Percentiles rank a stretch among this genome's conserved stretches.
Evolutionary conservation across 2,797 vertebrate genomes (phyloP).

Genomic region (Cyclopterus lumpus): DNA sequence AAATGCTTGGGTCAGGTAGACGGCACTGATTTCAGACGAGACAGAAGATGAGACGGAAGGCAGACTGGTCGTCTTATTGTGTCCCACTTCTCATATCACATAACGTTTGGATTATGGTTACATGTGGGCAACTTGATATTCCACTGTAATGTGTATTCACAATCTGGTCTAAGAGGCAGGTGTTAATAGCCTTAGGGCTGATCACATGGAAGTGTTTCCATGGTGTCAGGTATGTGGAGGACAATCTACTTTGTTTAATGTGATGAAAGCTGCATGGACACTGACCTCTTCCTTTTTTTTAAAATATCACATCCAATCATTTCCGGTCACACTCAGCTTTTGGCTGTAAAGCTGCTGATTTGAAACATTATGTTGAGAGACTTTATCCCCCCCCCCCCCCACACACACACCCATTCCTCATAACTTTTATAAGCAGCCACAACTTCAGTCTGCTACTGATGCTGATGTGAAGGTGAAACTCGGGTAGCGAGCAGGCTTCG

Average conservation of each 20-base stretch:
- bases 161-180: not conserved
- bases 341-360: not conserved
- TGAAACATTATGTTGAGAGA: not conserved
- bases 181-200: not conserved
- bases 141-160: too few species aligned
- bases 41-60: too few species aligned
- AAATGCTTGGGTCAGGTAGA: constrained; percentile 10
- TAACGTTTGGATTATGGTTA: not conserved
- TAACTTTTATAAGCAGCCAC: not conserved
- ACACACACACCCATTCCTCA: not conserved
- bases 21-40: constrained; percentile 1
- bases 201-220: constrained; percentile 13
- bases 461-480: not conserved
- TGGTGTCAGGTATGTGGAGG: constrained; percentile 2
- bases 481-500: constrained; percentile 1
- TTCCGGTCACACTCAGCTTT: not conserved
- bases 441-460: not conserved
- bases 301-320: not conserved
- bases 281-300: not conserved
- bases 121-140: not conserved
- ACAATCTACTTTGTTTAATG: not conserved
- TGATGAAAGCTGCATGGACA: not conserved
- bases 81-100: not conserved
- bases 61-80: not conserved
- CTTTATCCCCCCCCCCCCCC: too few species aligned